A percentile compares a stretch with the other conserved stretches of the same genome.
phyloP scores from a whole-genome alignment of 2,888 invertebrate species.

The Agonopterix subpropinquella region DNA sequence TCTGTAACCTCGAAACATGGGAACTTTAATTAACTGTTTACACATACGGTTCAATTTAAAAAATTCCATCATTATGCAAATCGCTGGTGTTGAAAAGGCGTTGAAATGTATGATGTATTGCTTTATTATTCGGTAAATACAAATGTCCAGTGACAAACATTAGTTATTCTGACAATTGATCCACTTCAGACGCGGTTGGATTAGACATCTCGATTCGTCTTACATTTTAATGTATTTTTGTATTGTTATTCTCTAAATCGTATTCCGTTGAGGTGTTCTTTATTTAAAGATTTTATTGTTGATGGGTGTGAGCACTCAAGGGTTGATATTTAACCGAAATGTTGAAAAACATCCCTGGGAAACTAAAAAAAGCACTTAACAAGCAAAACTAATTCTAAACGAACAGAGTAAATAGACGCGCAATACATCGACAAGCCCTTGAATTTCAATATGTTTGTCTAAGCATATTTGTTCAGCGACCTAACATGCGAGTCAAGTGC shows the following conservation, averaged over 20 bases:
- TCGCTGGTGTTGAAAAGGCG: slow-evolving; percentile 27
- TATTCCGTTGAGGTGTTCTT: slow-evolving; percentile 5
- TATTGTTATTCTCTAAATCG: slow-evolving; percentile 18
- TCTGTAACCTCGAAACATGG: slow-evolving; percentile 11
- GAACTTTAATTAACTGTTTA: slow-evolving; percentile 4
- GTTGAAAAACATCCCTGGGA: slow-evolving; percentile 8
- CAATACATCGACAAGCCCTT: slow-evolving; percentile 42
- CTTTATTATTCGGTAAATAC: slow-evolving; percentile 31
- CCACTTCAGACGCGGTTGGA: slow-evolving; percentile 57
- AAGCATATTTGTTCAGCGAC: slow-evolving; percentile 33
- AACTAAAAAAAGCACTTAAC: slow-evolving; percentile 22
- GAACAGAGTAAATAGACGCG: slow-evolving; percentile 36
- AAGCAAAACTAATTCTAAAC: slow-evolving; percentile 30
- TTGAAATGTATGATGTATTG: slow-evolving; percentile 35
- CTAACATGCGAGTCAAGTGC: slow-evolving; percentile 31
- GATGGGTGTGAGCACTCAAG: slow-evolving; percentile 10
- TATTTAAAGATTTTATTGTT: slow-evolving; percentile 30
- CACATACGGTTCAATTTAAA: neutral
- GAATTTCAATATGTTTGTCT: slow-evolving; percentile 50
- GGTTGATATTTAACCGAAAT: neutral
- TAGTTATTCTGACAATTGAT: slow-evolving; percentile 41
- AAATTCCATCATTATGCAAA: slow-evolving; percentile 53
- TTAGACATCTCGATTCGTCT: slow-evolving; percentile 55
- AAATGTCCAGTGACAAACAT: slow-evolving; percentile 40
- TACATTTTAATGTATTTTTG: slow-evolving; percentile 45